Evolutionary conservation across 2,113 vertebrate genomes (phyloP).

Genomic region (Oenanthe oenanthe): DNA sequence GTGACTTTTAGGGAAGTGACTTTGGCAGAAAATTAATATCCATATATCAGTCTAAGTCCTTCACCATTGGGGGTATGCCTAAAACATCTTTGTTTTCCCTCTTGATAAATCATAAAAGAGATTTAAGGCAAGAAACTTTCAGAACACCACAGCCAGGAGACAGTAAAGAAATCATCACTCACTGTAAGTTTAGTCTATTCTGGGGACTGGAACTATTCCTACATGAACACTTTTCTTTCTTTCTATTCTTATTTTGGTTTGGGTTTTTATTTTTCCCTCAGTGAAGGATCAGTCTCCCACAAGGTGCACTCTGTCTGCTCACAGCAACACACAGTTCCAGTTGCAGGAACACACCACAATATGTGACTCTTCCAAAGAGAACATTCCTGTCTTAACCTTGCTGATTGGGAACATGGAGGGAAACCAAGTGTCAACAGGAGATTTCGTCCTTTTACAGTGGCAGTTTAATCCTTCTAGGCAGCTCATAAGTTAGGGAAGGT

Average conservation of each 20-base stretch:
- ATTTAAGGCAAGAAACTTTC: neutral
- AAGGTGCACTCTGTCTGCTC: neutral
- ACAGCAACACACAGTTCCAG: neutral
- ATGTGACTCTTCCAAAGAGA: neutral
- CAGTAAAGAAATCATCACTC: neutral
- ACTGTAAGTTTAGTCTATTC: neutral
- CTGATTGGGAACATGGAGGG: neutral
- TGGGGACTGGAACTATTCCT: neutral
- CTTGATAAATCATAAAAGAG: neutral
- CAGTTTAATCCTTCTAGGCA: neutral
- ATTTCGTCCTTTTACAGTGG: neutral
- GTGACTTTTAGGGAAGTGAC: neutral
- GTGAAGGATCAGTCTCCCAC: neutral
- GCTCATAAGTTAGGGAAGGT: neutral
- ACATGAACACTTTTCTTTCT: neutral
- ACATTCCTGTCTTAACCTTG: neutral
- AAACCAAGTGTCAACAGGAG: neutral
- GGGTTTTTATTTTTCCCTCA: neutral
- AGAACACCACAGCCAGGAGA: neutral
- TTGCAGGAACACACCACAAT: neutral
- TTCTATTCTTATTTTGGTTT: neutral
- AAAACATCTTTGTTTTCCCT: neutral
- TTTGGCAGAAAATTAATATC: neutral
- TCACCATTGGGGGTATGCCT: neutral
- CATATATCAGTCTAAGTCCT: neutral